Conservation (phyloP, 2,888 invertebrate genomes). For the Lasioglossum malachurum region DNA sequence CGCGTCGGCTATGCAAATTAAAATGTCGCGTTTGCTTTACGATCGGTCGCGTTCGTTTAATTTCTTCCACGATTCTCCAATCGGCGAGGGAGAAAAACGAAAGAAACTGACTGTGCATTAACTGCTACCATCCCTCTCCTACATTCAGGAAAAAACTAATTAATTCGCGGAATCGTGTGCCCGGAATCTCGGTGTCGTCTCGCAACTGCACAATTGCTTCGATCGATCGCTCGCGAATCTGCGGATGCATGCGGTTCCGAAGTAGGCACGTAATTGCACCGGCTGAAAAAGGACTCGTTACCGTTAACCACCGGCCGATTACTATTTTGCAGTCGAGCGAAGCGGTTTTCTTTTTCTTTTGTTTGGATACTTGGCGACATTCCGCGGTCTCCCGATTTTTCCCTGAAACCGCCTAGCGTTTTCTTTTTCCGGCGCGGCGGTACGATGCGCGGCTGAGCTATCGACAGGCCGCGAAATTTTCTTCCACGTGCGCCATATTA, state of each 20-base stretch:
- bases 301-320: conserved; percentile 59
- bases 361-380: conserved; percentile 32
- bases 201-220: conserved; percentile 39
- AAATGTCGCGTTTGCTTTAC: conserved; percentile 36
- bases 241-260: conserved; percentile 25
- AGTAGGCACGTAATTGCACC: conserved; percentile 54
- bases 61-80: neutral
- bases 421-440: neutral
- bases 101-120: neutral
- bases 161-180: neutral
- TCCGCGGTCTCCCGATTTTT: conserved; percentile 32
- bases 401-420: neutral
- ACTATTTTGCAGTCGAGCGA: conserved; percentile 42
- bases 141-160: neutral
- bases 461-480: neutral
- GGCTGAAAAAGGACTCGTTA: conserved; percentile 59
- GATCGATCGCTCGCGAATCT: conserved; percentile 40
- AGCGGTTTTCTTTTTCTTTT: conserved; percentile 52
- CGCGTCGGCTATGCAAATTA: conserved; percentile 56
- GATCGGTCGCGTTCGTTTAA: conserved; percentile 22
- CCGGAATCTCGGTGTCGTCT: conserved; percentile 10
- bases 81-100: neutral
- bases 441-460: neutral
- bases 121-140: neutral
- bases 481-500: neutral